These are phyloP conservation scores for Limnephilus lunatus DNA, from an alignment of 2,888 invertebrate genomes.

Conservation along the genomic window DNA sequence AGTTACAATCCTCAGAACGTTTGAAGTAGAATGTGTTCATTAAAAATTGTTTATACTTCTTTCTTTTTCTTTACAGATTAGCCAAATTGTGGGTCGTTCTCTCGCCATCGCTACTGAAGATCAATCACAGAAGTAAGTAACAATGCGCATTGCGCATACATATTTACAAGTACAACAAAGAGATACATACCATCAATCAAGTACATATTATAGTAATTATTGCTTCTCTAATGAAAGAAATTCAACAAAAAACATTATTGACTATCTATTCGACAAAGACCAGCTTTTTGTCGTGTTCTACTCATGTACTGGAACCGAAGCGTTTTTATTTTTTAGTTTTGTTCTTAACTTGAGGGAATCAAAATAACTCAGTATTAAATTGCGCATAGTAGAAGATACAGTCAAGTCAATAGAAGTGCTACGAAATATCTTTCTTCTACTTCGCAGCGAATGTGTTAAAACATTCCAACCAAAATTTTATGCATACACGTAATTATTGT, in stretches of 20 bases:
- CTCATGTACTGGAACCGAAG: neutral
- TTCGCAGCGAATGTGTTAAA: neutral
- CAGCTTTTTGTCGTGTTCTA: neutral
- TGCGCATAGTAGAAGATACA: neutral
- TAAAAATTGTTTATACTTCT: neutral
- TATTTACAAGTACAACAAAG: too few relatives aligned
- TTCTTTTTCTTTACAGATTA: slow-evolving; percentile 78
- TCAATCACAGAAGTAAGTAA: slow-evolving; percentile 79
- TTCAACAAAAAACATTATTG: neutral
- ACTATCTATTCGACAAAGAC: neutral
- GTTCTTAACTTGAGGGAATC: neutral
- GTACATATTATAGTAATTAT: too few relatives aligned
- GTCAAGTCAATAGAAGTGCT: neutral
- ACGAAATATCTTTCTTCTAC: neutral
- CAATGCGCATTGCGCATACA: neutral
- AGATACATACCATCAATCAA: too few relatives aligned
- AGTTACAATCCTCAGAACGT: too few relatives aligned
- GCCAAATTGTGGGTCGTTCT: slow-evolving; percentile 87
- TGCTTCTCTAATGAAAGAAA: neutral
- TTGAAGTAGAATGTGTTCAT: neutral
- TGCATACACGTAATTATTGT: too few relatives aligned
- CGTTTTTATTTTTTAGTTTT: neutral
- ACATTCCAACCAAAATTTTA: neutral
- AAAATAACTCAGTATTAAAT: neutral
- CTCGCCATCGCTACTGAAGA: slow-evolving; percentile 82